Evolutionary conservation across 2,113 vertebrate genomes (phyloP).

Genomic region (Chlorodrepanis virens): DNA sequence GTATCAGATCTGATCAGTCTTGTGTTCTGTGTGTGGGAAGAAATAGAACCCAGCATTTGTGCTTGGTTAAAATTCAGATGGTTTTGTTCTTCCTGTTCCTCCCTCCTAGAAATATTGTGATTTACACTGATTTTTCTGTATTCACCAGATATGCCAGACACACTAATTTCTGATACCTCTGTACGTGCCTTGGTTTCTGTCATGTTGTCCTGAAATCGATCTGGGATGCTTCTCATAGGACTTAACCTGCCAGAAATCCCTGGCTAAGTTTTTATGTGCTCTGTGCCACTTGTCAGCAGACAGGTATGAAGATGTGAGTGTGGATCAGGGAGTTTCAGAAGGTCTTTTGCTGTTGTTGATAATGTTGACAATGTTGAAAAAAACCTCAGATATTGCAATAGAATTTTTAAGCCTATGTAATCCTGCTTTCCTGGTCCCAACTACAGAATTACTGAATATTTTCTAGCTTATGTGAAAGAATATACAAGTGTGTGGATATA

Average conservation of each 20-base stretch:
- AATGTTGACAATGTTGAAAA: neutral
- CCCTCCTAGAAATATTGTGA: neutral
- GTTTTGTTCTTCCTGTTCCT: neutral
- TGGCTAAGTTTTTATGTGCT: neutral
- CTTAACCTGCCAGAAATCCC: neutral
- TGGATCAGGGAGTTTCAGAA: neutral
- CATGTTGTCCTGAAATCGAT: neutral
- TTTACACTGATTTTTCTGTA: neutral
- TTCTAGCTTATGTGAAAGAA: neutral
- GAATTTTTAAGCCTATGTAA: neutral
- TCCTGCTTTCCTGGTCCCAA: neutral
- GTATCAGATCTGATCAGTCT: neutral
- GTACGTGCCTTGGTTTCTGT: neutral
- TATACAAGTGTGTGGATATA: rapidly evolving
- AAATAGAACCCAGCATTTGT: neutral
- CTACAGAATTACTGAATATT: neutral
- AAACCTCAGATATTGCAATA: neutral
- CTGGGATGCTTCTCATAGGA: neutral
- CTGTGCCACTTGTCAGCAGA: neutral
- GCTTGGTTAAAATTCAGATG: neutral
- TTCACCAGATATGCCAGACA: neutral
- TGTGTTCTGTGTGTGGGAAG: neutral
- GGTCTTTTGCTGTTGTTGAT: neutral
- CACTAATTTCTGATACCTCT: neutral
- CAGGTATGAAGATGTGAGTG: neutral